Evolutionary conservation across 2,113 vertebrate genomes (phyloP).

Genomic region (Halichoeres trimaculatus): DNA sequence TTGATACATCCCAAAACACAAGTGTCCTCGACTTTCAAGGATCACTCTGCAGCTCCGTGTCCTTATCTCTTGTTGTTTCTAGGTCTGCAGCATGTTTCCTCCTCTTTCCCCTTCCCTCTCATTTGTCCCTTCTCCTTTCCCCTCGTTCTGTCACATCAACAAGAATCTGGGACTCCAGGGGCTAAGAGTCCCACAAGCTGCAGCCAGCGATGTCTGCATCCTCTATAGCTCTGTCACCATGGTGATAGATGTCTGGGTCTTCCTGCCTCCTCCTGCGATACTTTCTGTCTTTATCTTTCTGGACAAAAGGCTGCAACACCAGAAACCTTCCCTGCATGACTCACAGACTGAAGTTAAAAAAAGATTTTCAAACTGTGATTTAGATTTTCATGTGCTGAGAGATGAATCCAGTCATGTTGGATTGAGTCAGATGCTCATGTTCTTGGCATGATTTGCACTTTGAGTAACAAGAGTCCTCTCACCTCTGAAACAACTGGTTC

Average conservation of each 20-base stretch:
- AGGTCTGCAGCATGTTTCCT: slow-evolving; percentile 30
- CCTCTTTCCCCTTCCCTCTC: background rate
- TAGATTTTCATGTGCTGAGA: background rate
- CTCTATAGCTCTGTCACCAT: slow-evolving; percentile 64
- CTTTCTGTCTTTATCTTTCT: slow-evolving; percentile 25
- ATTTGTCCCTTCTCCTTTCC: slow-evolving; percentile 2
- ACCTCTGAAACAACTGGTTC: no score
- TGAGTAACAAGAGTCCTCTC: no score
- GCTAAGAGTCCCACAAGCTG: slow-evolving; percentile 57
- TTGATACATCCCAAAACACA: slow-evolving; percentile 15
- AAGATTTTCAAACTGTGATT: background rate
- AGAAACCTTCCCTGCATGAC: background rate
- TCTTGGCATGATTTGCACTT: no score
- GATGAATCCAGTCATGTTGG: background rate
- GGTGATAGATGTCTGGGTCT: slow-evolving; percentile 65
- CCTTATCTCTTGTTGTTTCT: slow-evolving; percentile 45
- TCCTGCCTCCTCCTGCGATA: slow-evolving; percentile 42
- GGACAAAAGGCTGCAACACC: background rate
- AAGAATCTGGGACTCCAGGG: slow-evolving; percentile 47
- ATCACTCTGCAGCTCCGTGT: slow-evolving; percentile 24
- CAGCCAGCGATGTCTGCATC: slow-evolving; percentile 52
- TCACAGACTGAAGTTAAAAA: background rate
- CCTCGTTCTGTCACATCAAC: slow-evolving; percentile 63
- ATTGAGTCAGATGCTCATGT: no score
- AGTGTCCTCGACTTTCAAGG: slow-evolving; percentile 34